Base-by-base conservation (phyloP, 2,113 vertebrate genomes). In the Crotalus horridus region DNA sequence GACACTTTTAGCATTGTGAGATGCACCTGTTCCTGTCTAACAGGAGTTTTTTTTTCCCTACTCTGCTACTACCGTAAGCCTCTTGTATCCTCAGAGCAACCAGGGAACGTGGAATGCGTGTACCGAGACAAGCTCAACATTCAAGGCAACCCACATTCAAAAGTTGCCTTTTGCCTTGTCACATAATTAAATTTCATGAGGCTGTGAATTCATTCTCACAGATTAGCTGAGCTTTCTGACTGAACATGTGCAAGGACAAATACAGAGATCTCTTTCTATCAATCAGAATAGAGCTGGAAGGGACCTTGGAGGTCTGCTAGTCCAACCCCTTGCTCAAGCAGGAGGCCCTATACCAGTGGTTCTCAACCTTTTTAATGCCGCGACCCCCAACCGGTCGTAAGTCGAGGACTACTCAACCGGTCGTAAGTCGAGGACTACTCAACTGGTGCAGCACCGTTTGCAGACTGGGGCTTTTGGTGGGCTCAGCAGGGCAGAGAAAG, bases 181-280 rank as follows among this genome's bases (percentile, higher is more conserved):
- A 94, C 95, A 94, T 97, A 98, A 98, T 98, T 98, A 98, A 95
- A 98, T 97, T 98, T 97, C 96, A 96, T 94, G 93, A 98, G 97
- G 95, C 88, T 89, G 92, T 21, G 85, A 93, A 93, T n/a, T n/a
- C 12, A 96, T 95, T 94, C 93, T 96, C 94, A 94, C 92, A 92
- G 92, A 92, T 97, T 94, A 97, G 92, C 93, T 95, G 95, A 97
- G 97, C 90, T 93, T 95, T 94, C 81, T 91, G 88, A 92, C 56
- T 64, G 26, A 95, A 93, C 85, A 43, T 17, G 59, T 94, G 87
- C 55, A 94, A 96, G 93, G 94, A 43, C 74, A 89, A n/a, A 55
- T 5, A 5, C 17, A 8, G 20, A 33, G 9, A 53, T n/a, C 96
- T 59, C 21, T 26, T n/a, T 87, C 43, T 93, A 93, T 90, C 48